These are phyloP conservation scores for Malurus melanocephalus DNA, from an alignment of 2,113 vertebrate species.

Conservation along the genomic window DNA sequence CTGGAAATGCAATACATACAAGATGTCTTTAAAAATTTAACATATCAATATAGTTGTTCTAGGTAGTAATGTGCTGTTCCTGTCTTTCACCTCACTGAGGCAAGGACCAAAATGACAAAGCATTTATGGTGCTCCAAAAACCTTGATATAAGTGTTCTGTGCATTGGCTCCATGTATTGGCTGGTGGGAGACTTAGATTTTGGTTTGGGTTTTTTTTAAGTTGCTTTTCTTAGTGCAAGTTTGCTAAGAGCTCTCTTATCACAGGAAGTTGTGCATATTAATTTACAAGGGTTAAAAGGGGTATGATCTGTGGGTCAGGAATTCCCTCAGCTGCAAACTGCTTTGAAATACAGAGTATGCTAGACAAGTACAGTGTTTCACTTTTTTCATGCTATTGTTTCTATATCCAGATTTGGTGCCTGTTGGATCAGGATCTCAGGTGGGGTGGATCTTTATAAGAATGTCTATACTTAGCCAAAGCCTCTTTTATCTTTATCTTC, in stretches of 20 bases:
- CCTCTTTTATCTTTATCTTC: not conserved
- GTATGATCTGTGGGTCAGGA: not conserved
- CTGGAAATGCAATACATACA: not conserved
- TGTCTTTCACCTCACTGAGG: not conserved
- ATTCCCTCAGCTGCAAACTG: not conserved
- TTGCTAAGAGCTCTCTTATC: not conserved
- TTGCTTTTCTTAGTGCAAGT: not conserved
- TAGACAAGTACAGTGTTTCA: not conserved
- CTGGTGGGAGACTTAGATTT: not conserved
- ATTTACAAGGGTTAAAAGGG: not conserved
- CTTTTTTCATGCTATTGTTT: not conserved
- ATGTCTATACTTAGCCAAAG: not conserved
- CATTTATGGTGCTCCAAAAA: not conserved
- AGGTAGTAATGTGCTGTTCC: not conserved
- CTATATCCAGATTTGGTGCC: not conserved
- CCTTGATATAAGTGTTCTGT: not conserved
- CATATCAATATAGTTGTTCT: not conserved
- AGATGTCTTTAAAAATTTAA: not conserved
- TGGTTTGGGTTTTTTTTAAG: not conserved
- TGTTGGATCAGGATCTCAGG: not conserved
- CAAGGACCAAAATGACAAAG: not conserved
- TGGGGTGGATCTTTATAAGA: not conserved
- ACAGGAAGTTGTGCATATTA: not conserved
- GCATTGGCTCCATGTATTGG: not conserved
- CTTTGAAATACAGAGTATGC: not conserved